Conservation (phyloP, 2,113 vertebrate genomes). For the Calonectris borealis region DNA sequence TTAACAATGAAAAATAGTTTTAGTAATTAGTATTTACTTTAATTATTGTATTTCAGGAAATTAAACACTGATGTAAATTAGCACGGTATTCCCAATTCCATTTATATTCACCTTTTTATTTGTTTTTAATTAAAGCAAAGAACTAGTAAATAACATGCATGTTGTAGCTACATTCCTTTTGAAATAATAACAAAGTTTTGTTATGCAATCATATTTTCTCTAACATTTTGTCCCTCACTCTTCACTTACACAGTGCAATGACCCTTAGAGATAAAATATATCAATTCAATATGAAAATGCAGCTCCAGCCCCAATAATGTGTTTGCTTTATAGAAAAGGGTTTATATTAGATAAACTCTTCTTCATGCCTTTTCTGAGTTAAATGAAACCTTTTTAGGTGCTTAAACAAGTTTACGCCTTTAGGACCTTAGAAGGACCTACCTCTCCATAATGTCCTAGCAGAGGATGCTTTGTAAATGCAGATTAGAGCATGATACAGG, state of each 20-base stretch:
- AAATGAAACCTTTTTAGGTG: background rate
- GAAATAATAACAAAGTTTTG: background rate
- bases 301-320: background rate
- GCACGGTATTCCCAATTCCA: background rate
- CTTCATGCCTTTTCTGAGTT: background rate
- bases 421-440: background rate
- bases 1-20: slow-evolving; percentile 8
- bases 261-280: background rate
- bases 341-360: background rate
- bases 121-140: slow-evolving; percentile 32
- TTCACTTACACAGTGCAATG: background rate
- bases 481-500: background rate
- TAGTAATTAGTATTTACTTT: slow-evolving; percentile 47
- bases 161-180: background rate
- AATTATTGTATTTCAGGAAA: slow-evolving; percentile 38
- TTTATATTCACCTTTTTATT: slow-evolving; percentile 26
- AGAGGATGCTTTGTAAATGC: background rate
- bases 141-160: background rate
- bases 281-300: background rate
- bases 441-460: background rate
- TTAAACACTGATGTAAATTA: slow-evolving; percentile 16
- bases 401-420: background rate
- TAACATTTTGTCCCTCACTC: background rate
- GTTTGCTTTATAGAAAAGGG: background rate
- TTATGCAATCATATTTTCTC: background rate